Base-by-base conservation (phyloP, 2,113 vertebrate genomes). In the Epinephelus fuscoguttatus region DNA sequence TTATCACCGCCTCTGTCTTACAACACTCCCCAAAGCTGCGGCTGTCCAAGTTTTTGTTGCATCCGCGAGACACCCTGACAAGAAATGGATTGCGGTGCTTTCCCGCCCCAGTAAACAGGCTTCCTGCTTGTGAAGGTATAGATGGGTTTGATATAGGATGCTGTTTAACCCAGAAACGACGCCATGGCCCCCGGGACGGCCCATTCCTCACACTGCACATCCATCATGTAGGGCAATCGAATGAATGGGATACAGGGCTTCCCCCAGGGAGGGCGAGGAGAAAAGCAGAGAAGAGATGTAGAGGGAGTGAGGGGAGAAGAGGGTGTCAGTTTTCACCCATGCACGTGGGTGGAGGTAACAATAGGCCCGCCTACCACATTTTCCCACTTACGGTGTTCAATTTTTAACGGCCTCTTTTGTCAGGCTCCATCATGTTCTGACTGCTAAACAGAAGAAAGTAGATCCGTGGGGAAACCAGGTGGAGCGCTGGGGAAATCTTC, bases 101-200 rank as follows among this genome's bases (percentile, higher is more conserved):
- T 94, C 88, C 93, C 69, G 73, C 84, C 84, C 70, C 67, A 91
- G 89, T 93, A 95, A 95, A 93, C 47, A 81, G 69, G 75, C 85
- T 94, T 90, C 88, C 91, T 89, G 67, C 87, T 91, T 86, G 85
- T 84, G 92, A 93, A 92, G 84, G 91, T 94, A 92, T 89, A 91
- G 84, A 88, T 91, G 85, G 93, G 90, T 93, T 94, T 93, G 87
- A 84, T 81, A 81, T 84, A 88, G 86, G 94, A 93, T 93, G 89
- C 84, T 83, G 81, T 94, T 96, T 95, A 95, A 96, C 93, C 92
- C 96, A 66, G 72, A 93, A 87, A 95, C 85, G 94, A 94, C 89
- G 72, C 2, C 86, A 4, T n/a, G 86, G 72, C 76, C 49, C 90
- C 72, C 61, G 91, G 82, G 93, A 92, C 75, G 13, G 75, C 76